Base-by-base conservation (phyloP, 2,113 vertebrate species). In the Macheiramphus alcinus region DNA sequence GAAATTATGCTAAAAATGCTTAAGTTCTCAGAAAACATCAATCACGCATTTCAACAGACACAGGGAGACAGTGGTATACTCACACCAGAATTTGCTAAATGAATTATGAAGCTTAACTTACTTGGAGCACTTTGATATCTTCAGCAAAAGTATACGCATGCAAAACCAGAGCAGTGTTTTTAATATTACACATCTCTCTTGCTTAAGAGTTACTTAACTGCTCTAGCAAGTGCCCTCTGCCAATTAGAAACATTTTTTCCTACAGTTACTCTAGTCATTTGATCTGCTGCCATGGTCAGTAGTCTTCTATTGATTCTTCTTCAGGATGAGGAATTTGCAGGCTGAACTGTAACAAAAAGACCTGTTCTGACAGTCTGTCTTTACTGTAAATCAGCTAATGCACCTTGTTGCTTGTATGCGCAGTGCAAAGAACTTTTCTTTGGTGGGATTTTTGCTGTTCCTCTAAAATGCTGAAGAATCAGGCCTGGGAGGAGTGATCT, bases 231-330 rank as follows among this genome's bases (percentile, higher is more conserved):
- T 75, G 58, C 42, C 47, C 26, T 23, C 2, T 25, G 42, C 40
- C 31, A 53, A 7, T 82, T 76, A 66, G 53, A 93, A 95, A 7
- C 3, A 10, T 59, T 43, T 91, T 72, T 74, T 22, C 53, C 50
- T 55, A 3, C 13, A 9, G 70, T 26, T 78, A 9, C 80, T 78
- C 34, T 3, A 52, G 68, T 38, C 17, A 48, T 56, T 74, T 50
- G 42, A 82, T 94, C 48, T 93, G 71, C 87, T 88, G 81, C 92
- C 0, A 0, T 15, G 38, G 88, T 86, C 89, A 65, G 66, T 80
- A 52, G 71, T 76, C 86, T 68, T 19, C 76, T 86, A 40, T 95
- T 16, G 92, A 90, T 96, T 78, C 79, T 50, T 94, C 72, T 74
- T 85, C 32, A 13, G 72, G 72, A 40, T 62, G 88, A 95, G 73